Conservation (phyloP, 2,797 vertebrate genomes). For the Galagoides demidoff region DNA sequence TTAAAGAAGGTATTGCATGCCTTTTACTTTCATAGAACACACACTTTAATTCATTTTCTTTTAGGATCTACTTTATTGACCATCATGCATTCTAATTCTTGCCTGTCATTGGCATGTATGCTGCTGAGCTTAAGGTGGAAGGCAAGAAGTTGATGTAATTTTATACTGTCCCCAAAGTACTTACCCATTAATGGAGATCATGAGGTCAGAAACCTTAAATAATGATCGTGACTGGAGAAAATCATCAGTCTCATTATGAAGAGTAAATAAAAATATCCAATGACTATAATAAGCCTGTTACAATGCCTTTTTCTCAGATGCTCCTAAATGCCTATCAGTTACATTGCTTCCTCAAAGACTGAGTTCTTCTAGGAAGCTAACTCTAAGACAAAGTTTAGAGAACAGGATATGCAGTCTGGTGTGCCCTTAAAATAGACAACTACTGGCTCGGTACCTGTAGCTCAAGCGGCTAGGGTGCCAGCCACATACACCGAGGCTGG, state of each 20-base stretch:
- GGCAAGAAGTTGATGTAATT: constrained; percentile 30
- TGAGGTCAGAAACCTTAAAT: constrained; percentile 47
- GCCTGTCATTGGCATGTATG: neutral
- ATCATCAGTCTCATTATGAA: constrained; percentile 49
- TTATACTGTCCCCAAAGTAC: constrained; percentile 48
- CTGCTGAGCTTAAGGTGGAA: constrained; percentile 15
- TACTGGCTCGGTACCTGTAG: no score
- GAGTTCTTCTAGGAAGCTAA: neutral
- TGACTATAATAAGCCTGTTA: neutral
- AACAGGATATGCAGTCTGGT: neutral
- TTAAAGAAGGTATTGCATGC: neutral
- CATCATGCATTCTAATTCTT: constrained; percentile 44
- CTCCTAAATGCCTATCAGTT: neutral
- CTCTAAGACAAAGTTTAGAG: neutral
- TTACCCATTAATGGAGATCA: constrained; percentile 52
- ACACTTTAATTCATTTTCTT: constrained; percentile 28
- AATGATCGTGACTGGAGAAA: constrained; percentile 37
- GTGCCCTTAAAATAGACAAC: neutral
- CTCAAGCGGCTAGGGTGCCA: no score
- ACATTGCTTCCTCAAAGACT: neutral
- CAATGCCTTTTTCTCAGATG: neutral
- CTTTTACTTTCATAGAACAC: neutral
- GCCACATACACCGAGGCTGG: no score
- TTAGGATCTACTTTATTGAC: constrained; percentile 15
- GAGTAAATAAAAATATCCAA: constrained; percentile 44